Conservation (phyloP, 2,113 vertebrate species). For the Pionites leucogaster region DNA sequence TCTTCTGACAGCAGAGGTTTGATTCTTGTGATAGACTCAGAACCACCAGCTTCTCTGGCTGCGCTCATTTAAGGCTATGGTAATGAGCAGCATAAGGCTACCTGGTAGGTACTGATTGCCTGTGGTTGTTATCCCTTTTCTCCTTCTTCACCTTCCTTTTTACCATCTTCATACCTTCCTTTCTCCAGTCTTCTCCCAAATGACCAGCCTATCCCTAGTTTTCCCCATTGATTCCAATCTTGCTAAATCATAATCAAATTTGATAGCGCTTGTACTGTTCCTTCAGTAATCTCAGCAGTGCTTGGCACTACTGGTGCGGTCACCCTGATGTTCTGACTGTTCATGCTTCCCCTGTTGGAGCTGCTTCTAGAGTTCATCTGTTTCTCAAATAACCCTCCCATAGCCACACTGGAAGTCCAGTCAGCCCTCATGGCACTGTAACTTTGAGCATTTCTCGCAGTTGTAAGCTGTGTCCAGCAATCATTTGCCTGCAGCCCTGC, state of each 20-base stretch:
- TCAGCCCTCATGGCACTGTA: accelerated
- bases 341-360: neutral
- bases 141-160: neutral
- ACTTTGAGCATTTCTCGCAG: neutral
- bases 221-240: neutral
- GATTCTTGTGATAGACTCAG: neutral
- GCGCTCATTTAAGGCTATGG: neutral
- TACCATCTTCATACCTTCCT: neutral
- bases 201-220: neutral
- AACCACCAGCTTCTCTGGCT: neutral
- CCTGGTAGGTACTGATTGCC: neutral
- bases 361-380: neutral
- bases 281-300: neutral
- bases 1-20: neutral
- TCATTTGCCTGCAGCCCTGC: neutral
- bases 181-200: neutral
- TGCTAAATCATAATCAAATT: neutral
- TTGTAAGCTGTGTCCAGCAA: accelerated
- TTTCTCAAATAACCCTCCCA: neutral
- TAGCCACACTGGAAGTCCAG: neutral
- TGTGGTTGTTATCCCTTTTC: neutral
- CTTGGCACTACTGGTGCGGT: neutral
- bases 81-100: accelerated
- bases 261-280: neutral
- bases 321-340: neutral